Evolutionary conservation across 2,797 vertebrate species (phyloP).

Genomic region (Huso huso): DNA sequence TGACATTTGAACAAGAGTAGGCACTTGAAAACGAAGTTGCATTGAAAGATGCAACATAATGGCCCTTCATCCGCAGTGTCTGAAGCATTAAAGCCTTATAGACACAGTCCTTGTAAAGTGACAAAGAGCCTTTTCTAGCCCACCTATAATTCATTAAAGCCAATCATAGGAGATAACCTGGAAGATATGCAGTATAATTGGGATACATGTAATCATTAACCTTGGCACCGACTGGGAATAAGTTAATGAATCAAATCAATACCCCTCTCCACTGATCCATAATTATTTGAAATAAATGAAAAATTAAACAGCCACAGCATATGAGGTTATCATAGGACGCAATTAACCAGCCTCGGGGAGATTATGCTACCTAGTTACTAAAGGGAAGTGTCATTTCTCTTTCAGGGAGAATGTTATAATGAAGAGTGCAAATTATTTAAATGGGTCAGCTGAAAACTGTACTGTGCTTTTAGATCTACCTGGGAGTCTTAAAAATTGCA

Average conservation of each 20-base stretch:
- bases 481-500: conserved; percentile 44
- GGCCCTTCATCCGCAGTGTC: too few species aligned
- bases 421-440: conserved; percentile 84
- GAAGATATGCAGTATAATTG: conserved; percentile 79
- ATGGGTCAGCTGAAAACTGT: conserved; percentile 78
- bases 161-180: conserved; percentile 76
- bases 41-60: too few species aligned
- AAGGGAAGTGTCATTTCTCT: conserved; percentile 89
- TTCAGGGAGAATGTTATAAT: conserved; percentile 81
- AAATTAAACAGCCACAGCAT: conserved; percentile 93
- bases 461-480: conserved; percentile 54
- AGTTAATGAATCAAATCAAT: conserved; percentile 99
- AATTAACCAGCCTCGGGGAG: conserved; percentile 94
- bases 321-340: conserved; percentile 87
- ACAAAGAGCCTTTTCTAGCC: conserved; percentile 8
- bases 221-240: conserved; percentile 81
- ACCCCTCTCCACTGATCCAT: conserved; percentile 94
- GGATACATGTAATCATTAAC: conserved; percentile 96
- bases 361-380: conserved; percentile 98
- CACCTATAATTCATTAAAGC: conserved; percentile 64
- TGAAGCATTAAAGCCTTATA: too few species aligned
- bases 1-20: too few species aligned
- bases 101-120: too few species aligned
- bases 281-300: conserved; percentile 99
- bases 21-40: too few species aligned